A percentile compares a stretch with the other conserved stretches of the same genome.
phyloP scores from a whole-genome alignment of 2,113 vertebrate species.

The Sebastes schlegelii region DNA sequence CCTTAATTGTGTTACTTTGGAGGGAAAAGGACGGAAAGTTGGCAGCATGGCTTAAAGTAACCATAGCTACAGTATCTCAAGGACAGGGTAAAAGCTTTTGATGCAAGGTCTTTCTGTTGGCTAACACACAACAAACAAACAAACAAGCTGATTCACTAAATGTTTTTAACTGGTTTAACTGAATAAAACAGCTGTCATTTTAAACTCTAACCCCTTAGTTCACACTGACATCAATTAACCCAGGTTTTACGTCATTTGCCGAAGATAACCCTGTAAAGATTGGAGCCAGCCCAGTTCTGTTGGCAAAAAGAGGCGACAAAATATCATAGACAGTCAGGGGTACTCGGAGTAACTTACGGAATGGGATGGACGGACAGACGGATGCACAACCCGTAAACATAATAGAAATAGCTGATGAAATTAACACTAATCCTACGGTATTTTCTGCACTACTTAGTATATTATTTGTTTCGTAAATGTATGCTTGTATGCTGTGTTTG shows the following conservation, averaged over 20 bases:
- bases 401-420: no score
- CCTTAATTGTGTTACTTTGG: background rate
- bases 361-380: no score
- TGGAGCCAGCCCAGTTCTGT: slow-evolving; percentile 10
- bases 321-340: no score
- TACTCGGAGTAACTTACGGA: no score
- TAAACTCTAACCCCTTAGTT: slow-evolving; percentile 3
- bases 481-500: background rate
- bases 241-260: slow-evolving; percentile 35
- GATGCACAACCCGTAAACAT: no score
- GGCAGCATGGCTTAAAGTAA: background rate
- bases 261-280: slow-evolving; percentile 50
- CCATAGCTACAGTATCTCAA: slow-evolving; percentile 1
- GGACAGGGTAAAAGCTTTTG: background rate
- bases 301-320: no score
- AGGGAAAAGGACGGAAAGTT: background rate
- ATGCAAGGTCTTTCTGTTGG: background rate
- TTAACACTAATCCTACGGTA: no score
- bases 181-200: slow-evolving; percentile 39
- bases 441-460: background rate
- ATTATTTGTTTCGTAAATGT: background rate
- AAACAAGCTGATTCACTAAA: background rate
- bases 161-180: slow-evolving; percentile 21
- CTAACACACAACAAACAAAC: background rate
- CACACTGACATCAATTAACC: slow-evolving; percentile 52